A percentile compares a stretch with the other conserved stretches of the same genome.
Conservation (phyloP, 2,888 invertebrate species). For the Resseliella maxima region DNA sequence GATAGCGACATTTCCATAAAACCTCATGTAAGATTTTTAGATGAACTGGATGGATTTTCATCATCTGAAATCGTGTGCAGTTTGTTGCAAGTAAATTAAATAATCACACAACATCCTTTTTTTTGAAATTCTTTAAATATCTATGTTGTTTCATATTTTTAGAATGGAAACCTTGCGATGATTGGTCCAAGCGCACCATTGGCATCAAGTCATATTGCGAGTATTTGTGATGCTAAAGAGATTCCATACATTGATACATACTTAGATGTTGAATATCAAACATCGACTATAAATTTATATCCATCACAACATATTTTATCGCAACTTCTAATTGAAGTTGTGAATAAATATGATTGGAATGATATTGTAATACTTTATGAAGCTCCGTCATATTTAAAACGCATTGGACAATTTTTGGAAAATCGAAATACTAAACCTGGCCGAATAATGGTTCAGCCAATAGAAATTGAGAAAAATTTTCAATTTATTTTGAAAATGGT, state of each 20-base stretch:
- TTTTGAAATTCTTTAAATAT: too few species aligned
- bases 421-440: not conserved
- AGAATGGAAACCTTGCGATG: constrained; percentile 71
- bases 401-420: not conserved
- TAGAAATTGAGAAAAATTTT: constrained; percentile 67
- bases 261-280: constrained; percentile 75
- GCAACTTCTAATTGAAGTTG: constrained; percentile 76
- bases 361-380: constrained; percentile 91
- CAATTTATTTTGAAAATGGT: constrained; percentile 76
- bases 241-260: constrained; percentile 86
- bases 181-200: constrained; percentile 81
- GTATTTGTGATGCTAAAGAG: constrained; percentile 84
- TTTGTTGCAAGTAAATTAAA: too few species aligned
- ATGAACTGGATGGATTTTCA: too few species aligned
- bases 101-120: too few species aligned
- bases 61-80: too few species aligned
- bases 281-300: constrained; percentile 76
- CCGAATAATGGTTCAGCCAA: not conserved
- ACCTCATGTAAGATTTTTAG: too few species aligned
- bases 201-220: constrained; percentile 81
- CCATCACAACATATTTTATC: constrained; percentile 75
- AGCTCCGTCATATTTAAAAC: constrained; percentile 58
- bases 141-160: too few species aligned
- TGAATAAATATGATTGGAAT: constrained; percentile 81
- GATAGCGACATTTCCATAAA: constrained; percentile 65